A percentile compares a stretch with the other conserved stretches of the same genome.
phyloP scores from a whole-genome alignment of 2,113 vertebrate species.

The Eclectus roratus region DNA sequence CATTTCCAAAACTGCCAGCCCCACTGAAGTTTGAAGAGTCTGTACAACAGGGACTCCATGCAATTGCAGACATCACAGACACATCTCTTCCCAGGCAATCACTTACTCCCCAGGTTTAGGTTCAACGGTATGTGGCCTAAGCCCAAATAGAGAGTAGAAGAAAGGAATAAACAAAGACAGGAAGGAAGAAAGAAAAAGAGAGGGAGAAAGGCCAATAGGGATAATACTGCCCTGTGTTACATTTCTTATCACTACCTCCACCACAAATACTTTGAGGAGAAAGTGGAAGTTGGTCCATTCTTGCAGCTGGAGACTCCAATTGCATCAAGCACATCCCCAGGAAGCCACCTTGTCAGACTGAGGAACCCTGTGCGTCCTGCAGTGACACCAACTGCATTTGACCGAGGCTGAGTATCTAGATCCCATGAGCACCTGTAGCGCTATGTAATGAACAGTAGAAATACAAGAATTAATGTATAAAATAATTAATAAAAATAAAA shows the following conservation, averaged over 20 bases:
- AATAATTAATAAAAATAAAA: background rate
- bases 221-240: background rate
- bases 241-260: background rate
- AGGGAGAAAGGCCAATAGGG: background rate
- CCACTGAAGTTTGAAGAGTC: background rate
- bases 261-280: background rate
- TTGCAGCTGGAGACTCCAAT: background rate
- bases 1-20: background rate
- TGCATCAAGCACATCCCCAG: background rate
- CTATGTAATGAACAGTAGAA: background rate
- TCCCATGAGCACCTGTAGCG: background rate
- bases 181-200: background rate
- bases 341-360: background rate
- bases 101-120: background rate
- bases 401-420: background rate
- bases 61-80: background rate
- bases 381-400: background rate
- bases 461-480: background rate
- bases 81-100: fast-evolving
- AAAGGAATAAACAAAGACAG: background rate
- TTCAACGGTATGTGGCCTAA: background rate
- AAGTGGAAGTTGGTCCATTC: background rate
- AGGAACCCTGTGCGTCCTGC: background rate
- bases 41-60: background rate
- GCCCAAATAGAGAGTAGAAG: background rate